phyloP scores from a whole-genome alignment of 2,113 vertebrate species.

The Nymphicus hollandicus region DNA sequence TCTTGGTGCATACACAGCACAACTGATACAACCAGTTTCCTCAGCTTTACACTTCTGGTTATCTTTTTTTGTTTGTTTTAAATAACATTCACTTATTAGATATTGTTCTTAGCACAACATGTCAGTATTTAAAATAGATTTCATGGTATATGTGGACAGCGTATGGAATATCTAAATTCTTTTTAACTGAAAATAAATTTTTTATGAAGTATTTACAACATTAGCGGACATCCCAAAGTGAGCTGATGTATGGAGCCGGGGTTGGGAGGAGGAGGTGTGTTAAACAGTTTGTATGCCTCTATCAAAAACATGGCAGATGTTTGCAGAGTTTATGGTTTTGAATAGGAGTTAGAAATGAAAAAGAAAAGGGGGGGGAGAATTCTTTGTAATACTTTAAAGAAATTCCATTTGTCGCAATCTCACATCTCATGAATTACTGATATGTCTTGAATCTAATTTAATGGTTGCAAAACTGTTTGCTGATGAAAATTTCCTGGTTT shows the following conservation, averaged over 20 bases:
- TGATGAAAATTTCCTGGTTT: not conserved
- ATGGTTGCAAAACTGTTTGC: not conserved
- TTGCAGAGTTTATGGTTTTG: not conserved
- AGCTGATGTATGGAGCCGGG: not conserved
- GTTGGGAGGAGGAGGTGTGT: not conserved
- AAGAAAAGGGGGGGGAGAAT: not conserved
- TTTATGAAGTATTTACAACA: not conserved
- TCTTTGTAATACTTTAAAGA: not conserved
- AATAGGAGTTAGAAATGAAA: not conserved
- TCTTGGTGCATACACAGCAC: not conserved
- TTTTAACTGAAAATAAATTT: not conserved
- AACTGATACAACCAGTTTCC: not conserved
- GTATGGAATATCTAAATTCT: not conserved
- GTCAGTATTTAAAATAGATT: not conserved
- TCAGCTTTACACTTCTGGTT: not conserved
- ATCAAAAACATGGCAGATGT: not conserved
- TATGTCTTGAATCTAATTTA: not conserved
- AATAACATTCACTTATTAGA: not conserved
- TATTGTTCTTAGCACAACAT: not conserved
- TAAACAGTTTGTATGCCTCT: not conserved
- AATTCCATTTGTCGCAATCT: not conserved
- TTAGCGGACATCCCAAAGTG: not conserved
- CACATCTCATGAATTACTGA: not conserved
- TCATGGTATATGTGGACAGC: not conserved
- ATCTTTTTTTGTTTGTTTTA: not conserved